Conservation (phyloP, 2,888 invertebrate genomes). For the Acheta domesticus region DNA sequence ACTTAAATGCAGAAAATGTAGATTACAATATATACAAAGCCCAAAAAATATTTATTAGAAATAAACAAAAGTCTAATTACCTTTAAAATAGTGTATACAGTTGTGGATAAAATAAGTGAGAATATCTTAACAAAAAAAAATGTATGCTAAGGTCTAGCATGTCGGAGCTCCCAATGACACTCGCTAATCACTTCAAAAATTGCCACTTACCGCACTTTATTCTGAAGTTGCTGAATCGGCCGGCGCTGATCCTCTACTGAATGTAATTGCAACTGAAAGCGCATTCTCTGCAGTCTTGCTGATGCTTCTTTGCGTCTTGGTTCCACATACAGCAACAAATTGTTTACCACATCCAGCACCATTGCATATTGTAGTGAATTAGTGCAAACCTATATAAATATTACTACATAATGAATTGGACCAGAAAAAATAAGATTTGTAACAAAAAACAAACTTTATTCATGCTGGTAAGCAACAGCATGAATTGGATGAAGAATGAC, state of each 20-base stretch:
- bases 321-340: slow-evolving; percentile 92
- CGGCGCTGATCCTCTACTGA: slow-evolving; percentile 87
- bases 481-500: background rate
- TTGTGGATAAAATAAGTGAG: no score
- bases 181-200: no score
- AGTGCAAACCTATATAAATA: slow-evolving; percentile 18
- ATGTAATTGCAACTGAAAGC: slow-evolving; percentile 89
- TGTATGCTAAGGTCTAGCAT: no score
- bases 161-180: no score
- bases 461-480: background rate
- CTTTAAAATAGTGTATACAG: no score
- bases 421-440: no score
- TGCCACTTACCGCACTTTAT: slow-evolving; percentile 54
- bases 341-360: slow-evolving; percentile 96
- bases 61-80: no score
- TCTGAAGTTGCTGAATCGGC: slow-evolving; percentile 89
- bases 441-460: no score
- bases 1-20: no score
- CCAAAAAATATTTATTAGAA: no score
- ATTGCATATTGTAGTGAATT: slow-evolving; percentile 76
- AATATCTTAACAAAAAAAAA: no score
- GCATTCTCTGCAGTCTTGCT: slow-evolving; percentile 84
- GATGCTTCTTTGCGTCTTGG: slow-evolving; percentile 89
- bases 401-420: background rate
- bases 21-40: no score